A percentile compares a stretch with the other conserved stretches of the same genome.
These are phyloP conservation scores for Malacoraja senta DNA, from an alignment of 2,797 vertebrate genomes.

Conservation along the genomic window DNA sequence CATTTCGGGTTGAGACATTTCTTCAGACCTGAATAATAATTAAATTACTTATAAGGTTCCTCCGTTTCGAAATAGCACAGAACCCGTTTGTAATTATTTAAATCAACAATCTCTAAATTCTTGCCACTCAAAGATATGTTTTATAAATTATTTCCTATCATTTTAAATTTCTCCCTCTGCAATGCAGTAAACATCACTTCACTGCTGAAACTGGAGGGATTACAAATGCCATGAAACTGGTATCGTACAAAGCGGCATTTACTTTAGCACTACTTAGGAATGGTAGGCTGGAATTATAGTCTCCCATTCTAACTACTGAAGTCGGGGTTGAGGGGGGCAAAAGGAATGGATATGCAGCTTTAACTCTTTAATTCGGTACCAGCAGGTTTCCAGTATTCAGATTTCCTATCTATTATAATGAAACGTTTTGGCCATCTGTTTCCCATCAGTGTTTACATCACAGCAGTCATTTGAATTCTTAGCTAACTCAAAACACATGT, in stretches of 20 bases:
- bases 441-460: constrained; percentile 61
- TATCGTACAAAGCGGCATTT: not conserved
- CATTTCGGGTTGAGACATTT: no score
- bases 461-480: constrained; percentile 60
- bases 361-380: constrained; percentile 6
- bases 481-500: constrained; percentile 68
- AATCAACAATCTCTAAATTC: not conserved
- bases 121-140: not conserved
- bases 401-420: constrained; percentile 27
- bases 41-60: not conserved
- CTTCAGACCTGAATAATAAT: not conserved
- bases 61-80: not conserved
- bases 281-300: not conserved
- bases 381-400: constrained; percentile 37
- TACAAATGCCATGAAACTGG: not conserved
- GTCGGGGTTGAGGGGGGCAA: constrained; percentile 46
- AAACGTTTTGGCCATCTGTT: constrained; percentile 61
- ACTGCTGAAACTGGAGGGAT: not conserved
- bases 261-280: not conserved
- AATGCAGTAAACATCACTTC: not conserved
- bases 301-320: not conserved
- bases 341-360: constrained; percentile 43
- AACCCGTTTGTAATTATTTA: not conserved
- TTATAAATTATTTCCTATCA: not conserved
- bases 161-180: not conserved